Base-by-base conservation (phyloP, 2,113 vertebrate genomes). In the Petroica traversi region DNA sequence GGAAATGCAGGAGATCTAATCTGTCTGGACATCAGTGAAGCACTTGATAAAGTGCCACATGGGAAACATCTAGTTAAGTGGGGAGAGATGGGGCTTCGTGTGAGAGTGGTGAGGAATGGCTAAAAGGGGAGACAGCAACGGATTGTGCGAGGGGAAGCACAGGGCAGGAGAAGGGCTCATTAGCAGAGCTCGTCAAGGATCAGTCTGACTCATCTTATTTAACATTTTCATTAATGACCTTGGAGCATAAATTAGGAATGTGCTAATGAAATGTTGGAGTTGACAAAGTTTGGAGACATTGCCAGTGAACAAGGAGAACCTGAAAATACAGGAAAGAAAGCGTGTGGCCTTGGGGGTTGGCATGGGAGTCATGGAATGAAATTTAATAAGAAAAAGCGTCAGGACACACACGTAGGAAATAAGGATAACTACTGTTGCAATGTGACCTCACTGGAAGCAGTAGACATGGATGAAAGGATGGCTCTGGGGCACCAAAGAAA, bases 181-280 rank as follows among this genome's bases (percentile, higher is more conserved):
- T 97, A 97, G 94, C 7, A 5, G 95, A 95, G 86, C 92, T 95
- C 69, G 43, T 95, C 94, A 95, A 95, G 92, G 83, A 97, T 95
- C 91, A 91, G 91, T 96, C 92, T 96, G 86, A 95, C 96, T 95
- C 91, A 95, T 96, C 94, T 97, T 97, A 95, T 91, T 96, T 97
- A 97, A 97, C 93, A 96, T 97, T 97, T 96, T 95, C 80, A 45
- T 97, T 96, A 96, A 96, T 95, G 96, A 96, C 96, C 94, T 95
- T 82, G 94, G 96, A 94, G 94, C 94, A 96, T 93, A 95, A 97
- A 97, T 93, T 95, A 96, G 94, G 83, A 85, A 89, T 61, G 88
- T 52, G 84, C 89, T 97, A 97, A 96, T 96, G 91, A 95, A 97
- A 92, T 81, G 83, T 72, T 95, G 94, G 89, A 95, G 94, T 95